These are phyloP conservation scores for Pyralis farinalis DNA, from an alignment of 2,888 invertebrate species.

Conservation along the genomic window DNA sequence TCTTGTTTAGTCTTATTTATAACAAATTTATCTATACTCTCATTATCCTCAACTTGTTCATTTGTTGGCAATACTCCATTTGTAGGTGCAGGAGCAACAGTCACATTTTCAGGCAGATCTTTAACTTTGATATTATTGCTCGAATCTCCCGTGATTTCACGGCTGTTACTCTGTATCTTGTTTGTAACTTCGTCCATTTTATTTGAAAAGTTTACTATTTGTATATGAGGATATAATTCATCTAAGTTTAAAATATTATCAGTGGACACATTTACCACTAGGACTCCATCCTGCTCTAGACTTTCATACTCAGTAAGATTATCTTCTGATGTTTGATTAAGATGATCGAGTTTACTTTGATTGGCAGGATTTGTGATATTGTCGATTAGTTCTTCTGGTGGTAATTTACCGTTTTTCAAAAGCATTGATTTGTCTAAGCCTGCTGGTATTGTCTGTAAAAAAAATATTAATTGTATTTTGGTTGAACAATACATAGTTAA, in stretches of 20 bases:
- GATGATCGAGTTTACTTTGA: conserved; percentile 40
- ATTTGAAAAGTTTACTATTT: conserved; percentile 56
- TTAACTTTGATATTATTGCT: conserved; percentile 70
- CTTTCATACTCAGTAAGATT: conserved; percentile 72
- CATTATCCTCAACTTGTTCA: conserved; percentile 52
- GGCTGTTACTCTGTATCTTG: conserved; percentile 78
- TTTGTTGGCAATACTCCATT: conserved; percentile 64
- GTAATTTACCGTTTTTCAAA: conserved; percentile 67
- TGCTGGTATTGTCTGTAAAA: conserved; percentile 55
- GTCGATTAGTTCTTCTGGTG: conserved; percentile 55
- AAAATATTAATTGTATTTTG: no score
- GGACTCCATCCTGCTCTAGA: conserved; percentile 73
- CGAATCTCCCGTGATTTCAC: conserved; percentile 75
- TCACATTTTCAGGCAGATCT: conserved; percentile 65
- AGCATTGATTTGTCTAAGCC: conserved; percentile 64
- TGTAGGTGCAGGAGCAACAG: conserved; percentile 69
- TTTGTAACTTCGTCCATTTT: conserved; percentile 74
- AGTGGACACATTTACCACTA: conserved; percentile 69
- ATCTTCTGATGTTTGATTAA: conserved; percentile 54
- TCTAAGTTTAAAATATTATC: conserved; percentile 71
- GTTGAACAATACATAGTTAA: no score
- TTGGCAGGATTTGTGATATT: conserved; percentile 35
- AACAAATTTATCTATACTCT: conserved; percentile 32
- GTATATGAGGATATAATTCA: conserved; percentile 63
- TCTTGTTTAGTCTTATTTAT: conserved; percentile 47